Percentiles rank a stretch among this genome's conserved stretches.
Conservation (phyloP, 2,797 vertebrate genomes). For the Clarias laeviceps region DNA sequence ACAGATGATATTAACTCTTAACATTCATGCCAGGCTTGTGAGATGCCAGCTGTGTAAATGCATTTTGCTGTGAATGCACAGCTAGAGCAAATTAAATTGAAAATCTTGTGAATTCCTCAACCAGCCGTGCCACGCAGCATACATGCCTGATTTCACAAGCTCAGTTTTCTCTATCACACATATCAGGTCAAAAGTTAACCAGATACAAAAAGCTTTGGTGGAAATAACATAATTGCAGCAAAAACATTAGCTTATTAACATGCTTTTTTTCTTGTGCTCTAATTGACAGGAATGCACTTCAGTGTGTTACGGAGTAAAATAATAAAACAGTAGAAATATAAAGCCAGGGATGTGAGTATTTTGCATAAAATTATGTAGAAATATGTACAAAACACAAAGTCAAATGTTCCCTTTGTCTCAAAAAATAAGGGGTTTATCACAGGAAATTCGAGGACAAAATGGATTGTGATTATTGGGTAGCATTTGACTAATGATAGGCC, state of each 20-base stretch:
- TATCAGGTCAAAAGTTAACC: background rate
- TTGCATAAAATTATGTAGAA: background rate
- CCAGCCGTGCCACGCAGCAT: background rate
- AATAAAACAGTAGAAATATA: background rate
- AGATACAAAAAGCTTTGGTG: background rate
- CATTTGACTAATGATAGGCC: constrained; percentile 49
- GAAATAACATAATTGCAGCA: background rate
- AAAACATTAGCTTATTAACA: background rate
- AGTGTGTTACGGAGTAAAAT: background rate
- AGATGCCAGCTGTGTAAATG: constrained; percentile 8
- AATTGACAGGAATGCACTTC: background rate
- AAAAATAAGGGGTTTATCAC: constrained; percentile 29
- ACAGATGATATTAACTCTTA: background rate
- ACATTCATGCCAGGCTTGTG: background rate
- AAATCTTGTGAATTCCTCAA: constrained; percentile 13
- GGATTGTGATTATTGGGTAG: constrained; percentile 42
- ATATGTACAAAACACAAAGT: background rate
- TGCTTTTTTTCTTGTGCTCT: background rate
- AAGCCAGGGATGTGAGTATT: background rate
- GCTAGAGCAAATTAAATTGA: background rate
- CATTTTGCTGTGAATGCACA: background rate
- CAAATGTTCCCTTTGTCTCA: background rate
- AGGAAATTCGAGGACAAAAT: constrained; percentile 33
- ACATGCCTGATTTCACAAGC: background rate
- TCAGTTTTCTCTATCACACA: background rate